Conservation (phyloP, 2,888 invertebrate genomes). For the Anticlea derivata region DNA sequence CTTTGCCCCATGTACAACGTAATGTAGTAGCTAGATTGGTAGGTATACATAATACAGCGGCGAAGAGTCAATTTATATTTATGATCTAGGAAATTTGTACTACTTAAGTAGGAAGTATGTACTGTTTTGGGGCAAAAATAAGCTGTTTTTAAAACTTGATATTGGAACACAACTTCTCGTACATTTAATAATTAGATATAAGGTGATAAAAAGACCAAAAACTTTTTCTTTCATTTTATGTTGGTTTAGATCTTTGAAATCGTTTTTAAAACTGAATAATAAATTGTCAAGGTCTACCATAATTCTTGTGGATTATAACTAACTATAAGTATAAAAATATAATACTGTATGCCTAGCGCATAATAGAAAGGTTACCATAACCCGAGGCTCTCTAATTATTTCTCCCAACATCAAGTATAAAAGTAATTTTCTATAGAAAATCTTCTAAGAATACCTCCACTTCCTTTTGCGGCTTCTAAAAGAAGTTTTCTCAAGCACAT, state of each 20-base stretch:
- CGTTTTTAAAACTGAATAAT: too few relatives aligned
- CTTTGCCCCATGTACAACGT: not conserved
- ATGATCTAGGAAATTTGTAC: slow-evolving; percentile 17
- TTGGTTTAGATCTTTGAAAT: too few relatives aligned
- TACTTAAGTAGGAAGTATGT: not conserved
- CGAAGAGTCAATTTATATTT: slow-evolving; percentile 18
- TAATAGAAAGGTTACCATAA: not conserved
- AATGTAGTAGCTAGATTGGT: not conserved
- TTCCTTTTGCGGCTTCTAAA: not conserved
- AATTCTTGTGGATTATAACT: too few relatives aligned
- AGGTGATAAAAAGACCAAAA: too few relatives aligned
- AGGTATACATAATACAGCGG: not conserved
- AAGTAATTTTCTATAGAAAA: slow-evolving; percentile 1
- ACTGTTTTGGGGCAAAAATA: too few relatives aligned
- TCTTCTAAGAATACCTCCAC: not conserved
- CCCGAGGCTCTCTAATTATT: not conserved
- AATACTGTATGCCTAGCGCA: not conserved
- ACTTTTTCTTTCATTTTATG: too few relatives aligned
- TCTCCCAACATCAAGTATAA: not conserved
- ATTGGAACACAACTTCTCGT: too few relatives aligned
- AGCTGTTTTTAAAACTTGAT: too few relatives aligned
- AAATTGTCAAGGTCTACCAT: too few relatives aligned
- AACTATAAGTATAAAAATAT: too few relatives aligned
- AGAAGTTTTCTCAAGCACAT: too few relatives aligned
- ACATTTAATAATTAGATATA: too few relatives aligned